phyloP scores from a whole-genome alignment of 2,888 invertebrate species.

The Hybos culiciformis region DNA sequence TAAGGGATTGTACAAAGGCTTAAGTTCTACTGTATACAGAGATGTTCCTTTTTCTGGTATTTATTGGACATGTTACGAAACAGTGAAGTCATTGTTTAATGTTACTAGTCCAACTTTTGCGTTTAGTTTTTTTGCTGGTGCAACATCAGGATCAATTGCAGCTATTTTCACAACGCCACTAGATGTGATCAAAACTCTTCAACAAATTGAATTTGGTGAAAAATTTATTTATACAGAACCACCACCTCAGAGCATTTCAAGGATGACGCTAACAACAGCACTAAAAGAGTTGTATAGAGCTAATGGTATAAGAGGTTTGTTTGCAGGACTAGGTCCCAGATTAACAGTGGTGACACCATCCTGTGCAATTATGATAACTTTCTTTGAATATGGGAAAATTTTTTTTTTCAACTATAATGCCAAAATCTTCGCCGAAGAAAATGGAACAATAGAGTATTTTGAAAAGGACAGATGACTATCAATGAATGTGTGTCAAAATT shows the following conservation, averaged over 20 bases:
- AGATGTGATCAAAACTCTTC: slow-evolving; percentile 96
- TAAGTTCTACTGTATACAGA: slow-evolving; percentile 73
- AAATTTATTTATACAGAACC: slow-evolving; percentile 43
- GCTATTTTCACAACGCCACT: slow-evolving; percentile 87
- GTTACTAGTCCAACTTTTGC: slow-evolving; percentile 49
- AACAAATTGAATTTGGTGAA: slow-evolving; percentile 86
- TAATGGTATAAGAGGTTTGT: slow-evolving; percentile 60
- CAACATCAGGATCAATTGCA: slow-evolving; percentile 79
- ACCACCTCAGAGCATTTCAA: slow-evolving; percentile 22
- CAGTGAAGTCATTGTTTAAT: slow-evolving; percentile 48
- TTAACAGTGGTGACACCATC: slow-evolving; percentile 94
- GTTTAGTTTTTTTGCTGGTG: slow-evolving; percentile 68
- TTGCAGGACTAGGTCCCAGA: slow-evolving; percentile 77
- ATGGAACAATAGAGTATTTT: no score
- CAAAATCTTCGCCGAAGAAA: slow-evolving; percentile 28
- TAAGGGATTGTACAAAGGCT: slow-evolving; percentile 73
- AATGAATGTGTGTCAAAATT: no score
- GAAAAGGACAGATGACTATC: no score
- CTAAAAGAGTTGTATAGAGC: slow-evolving; percentile 50
- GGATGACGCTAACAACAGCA: slow-evolving; percentile 34
- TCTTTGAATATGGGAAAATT: slow-evolving; percentile 90
- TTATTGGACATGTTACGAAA: slow-evolving; percentile 86
- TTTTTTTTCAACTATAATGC: slow-evolving; percentile 58
- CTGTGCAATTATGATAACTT: slow-evolving; percentile 98
- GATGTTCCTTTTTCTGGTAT: slow-evolving; percentile 84